Conservation (phyloP, 2,888 invertebrate genomes). For the Spodoptera littoralis region DNA sequence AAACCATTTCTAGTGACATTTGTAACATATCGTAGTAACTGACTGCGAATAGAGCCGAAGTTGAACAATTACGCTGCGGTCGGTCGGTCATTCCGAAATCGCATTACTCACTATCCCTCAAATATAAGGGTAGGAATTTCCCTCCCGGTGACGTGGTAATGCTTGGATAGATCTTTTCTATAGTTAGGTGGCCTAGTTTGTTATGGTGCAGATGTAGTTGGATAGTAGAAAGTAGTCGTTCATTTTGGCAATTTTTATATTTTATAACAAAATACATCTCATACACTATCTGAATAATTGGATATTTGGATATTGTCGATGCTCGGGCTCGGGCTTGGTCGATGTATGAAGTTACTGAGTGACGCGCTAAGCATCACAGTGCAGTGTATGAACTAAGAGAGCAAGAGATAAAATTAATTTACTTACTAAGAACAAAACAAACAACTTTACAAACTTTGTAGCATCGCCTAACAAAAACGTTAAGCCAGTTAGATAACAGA, state of each 20-base stretch:
- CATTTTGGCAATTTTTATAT: no score
- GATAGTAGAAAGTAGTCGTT: no score
- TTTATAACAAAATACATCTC: no score
- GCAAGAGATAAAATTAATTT: no score
- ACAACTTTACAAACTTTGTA: no score
- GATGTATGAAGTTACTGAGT: no score
- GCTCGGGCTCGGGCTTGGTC: no score
- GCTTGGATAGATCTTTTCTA: not conserved
- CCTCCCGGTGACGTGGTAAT: slow-evolving; percentile 12
- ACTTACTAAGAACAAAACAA: no score
- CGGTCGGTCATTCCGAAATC: slow-evolving; percentile 37
- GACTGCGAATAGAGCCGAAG: slow-evolving; percentile 24
- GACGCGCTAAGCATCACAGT: no score
- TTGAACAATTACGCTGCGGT: slow-evolving; percentile 40
- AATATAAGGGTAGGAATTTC: slow-evolving; percentile 22
- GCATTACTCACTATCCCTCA: slow-evolving; percentile 40
- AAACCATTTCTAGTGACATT: slow-evolving; percentile 35
- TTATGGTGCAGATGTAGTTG: not conserved
- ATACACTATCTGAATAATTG: no score
- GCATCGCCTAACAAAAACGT: not conserved
- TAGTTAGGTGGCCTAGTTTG: not conserved
- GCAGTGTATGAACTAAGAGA: no score
- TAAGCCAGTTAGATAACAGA: slow-evolving; percentile 12
- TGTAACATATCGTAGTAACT: slow-evolving; percentile 28
- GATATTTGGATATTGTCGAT: no score